Conservation (phyloP, 92 coral and sea anemone species). For the Palythoa caribaeorum region DNA sequence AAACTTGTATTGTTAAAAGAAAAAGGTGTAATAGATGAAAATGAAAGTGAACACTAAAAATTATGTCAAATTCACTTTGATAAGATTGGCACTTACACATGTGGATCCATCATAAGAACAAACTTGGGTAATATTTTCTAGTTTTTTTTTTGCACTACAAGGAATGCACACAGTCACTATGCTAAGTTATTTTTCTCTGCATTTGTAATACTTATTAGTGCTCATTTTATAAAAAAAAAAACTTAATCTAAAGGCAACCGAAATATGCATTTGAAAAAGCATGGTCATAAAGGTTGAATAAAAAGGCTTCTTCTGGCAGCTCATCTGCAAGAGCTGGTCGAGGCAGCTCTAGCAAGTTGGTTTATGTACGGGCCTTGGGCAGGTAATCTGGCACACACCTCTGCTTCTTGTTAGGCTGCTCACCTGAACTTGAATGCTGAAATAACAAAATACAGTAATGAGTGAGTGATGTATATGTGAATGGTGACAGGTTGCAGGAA, state of each 20-base stretch:
- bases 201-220: conserved; percentile 6
- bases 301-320: conserved; percentile 8
- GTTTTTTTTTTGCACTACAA: neutral
- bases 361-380: conserved; percentile 34
- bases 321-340: conserved; percentile 3
- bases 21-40: too few relatives aligned
- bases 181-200: conserved; percentile 8
- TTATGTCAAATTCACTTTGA: too few relatives aligned
- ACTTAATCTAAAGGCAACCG: too few relatives aligned
- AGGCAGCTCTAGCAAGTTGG: conserved; percentile 20
- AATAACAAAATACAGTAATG: neutral
- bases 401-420: conserved; percentile 14
- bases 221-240: neutral
- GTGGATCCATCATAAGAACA: too few relatives aligned
- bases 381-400: conserved; percentile 7
- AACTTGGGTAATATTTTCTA: conserved; percentile 3
- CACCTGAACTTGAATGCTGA: conserved; percentile 8
- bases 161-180: conserved; percentile 1
- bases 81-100: too few relatives aligned
- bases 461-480: conserved; percentile 14
- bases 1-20: too few relatives aligned
- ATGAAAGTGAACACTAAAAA: too few relatives aligned
- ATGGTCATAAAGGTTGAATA: conserved; percentile 30
- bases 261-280: conserved; percentile 22
- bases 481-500: conserved; percentile 11